Conservation (phyloP, 2,797 vertebrate species). For the Argyrosomus regius region DNA sequence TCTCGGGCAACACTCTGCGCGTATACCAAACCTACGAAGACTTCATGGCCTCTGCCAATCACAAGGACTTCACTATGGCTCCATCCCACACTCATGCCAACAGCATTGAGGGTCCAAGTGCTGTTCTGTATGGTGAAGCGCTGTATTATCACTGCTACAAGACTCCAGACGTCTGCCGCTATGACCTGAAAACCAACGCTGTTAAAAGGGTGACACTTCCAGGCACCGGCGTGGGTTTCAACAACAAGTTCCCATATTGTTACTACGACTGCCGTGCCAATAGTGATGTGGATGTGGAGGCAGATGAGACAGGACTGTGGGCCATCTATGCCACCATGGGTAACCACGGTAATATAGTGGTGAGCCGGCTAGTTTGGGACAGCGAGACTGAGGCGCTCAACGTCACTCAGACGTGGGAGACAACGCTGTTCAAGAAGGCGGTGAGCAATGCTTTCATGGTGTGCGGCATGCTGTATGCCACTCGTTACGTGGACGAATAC, state of each 20-base stretch:
- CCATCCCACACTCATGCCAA: conserved; percentile 52
- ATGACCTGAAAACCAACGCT: conserved; percentile 65
- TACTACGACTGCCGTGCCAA: conserved; percentile 79
- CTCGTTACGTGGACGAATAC: conserved; percentile 70
- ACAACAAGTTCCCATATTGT: conserved; percentile 85
- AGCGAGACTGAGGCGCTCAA: conserved; percentile 45
- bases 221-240: conserved; percentile 64
- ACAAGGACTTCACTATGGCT: conserved; percentile 65
- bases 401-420: conserved; percentile 83
- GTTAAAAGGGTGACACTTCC: conserved; percentile 70
- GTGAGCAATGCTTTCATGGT: conserved; percentile 82
- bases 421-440: conserved; percentile 81
- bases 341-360: conserved; percentile 83
- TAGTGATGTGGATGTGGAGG: conserved; percentile 82
- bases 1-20: conserved; percentile 69
- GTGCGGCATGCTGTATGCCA: conserved; percentile 83
- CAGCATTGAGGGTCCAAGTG: conserved; percentile 79
- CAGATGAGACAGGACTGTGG: conserved; percentile 81
- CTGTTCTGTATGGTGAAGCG: conserved; percentile 71
- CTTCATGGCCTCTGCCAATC: conserved; percentile 74
- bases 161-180: conserved; percentile 78
- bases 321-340: conserved; percentile 78
- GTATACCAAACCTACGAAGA: conserved; percentile 73
- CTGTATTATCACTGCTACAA: conserved; percentile 82
- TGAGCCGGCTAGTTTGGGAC: conserved; percentile 77